Conservation (phyloP, 2,113 vertebrate species). For the Sorex araneus region DNA sequence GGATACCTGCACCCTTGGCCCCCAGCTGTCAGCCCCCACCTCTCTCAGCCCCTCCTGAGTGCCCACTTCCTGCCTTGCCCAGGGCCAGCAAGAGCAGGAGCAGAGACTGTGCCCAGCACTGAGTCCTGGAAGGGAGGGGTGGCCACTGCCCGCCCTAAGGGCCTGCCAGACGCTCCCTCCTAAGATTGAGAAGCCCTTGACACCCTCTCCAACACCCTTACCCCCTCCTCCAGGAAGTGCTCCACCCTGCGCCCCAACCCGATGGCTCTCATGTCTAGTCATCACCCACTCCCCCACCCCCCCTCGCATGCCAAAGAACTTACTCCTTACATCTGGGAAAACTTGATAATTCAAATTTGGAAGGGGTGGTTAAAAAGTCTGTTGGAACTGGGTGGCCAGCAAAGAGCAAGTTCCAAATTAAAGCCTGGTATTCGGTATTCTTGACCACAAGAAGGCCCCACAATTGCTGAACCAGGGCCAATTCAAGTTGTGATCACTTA, state of each 20-base stretch:
- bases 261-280: not conserved
- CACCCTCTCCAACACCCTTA: not conserved
- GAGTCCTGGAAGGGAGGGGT: not conserved
- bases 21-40: not conserved
- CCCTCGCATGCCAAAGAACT: not conserved
- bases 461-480: not conserved
- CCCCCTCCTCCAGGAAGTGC: not conserved
- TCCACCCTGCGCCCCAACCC: not conserved
- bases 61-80: not conserved
- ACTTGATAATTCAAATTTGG: not conserved
- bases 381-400: not conserved
- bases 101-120: not conserved
- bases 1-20: not conserved
- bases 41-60: not conserved
- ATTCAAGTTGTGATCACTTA: not conserved
- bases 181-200: not conserved
- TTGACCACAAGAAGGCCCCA: not conserved
- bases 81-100: not conserved
- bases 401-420: conserved; percentile 28
- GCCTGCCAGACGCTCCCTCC: not conserved
- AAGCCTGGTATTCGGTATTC: not conserved
- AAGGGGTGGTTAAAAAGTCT: not conserved
- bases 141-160: not conserved
- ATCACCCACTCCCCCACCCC: too few species aligned
- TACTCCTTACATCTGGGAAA: not conserved